phyloP scores from a whole-genome alignment of 2,113 vertebrate species.

The Tupaia tana region DNA sequence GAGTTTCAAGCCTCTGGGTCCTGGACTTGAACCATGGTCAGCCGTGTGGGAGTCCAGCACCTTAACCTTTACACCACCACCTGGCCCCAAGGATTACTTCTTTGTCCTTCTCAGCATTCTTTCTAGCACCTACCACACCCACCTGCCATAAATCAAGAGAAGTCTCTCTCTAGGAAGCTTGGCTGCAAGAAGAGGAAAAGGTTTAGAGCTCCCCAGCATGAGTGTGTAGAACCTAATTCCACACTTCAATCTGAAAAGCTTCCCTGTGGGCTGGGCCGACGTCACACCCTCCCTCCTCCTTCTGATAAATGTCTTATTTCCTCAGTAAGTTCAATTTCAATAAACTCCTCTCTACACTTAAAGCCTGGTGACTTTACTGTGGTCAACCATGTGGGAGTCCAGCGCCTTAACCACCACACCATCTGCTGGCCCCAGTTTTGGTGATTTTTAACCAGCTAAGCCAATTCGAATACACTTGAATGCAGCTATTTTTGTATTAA shows the following conservation, averaged over 20 bases:
- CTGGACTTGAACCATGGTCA: too few species aligned
- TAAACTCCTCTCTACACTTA: neutral
- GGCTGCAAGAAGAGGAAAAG: neutral
- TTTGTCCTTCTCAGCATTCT: neutral
- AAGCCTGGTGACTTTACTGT: neutral
- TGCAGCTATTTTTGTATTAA: neutral
- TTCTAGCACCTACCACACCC: neutral
- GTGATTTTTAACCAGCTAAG: neutral
- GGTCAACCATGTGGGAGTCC: neutral
- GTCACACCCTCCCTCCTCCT: neutral
- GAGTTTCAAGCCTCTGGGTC: too few species aligned
- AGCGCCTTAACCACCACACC: too few species aligned
- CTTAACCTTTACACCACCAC: too few species aligned
- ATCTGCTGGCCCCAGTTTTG: too few species aligned
- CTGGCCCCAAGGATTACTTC: too few species aligned
- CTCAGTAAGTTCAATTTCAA: neutral
- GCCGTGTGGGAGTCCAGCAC: too few species aligned
- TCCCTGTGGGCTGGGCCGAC: neutral
- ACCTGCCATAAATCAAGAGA: neutral
- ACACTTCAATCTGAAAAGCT: neutral
- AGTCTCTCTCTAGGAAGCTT: neutral
- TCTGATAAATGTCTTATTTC: slow-evolving; percentile 1
- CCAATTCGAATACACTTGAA: neutral
- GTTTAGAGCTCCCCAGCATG: neutral
- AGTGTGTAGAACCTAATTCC: neutral